Evolutionary conservation across 2,797 vertebrate genomes (phyloP).

Genomic region (Tiaroga cobitis): DNA sequence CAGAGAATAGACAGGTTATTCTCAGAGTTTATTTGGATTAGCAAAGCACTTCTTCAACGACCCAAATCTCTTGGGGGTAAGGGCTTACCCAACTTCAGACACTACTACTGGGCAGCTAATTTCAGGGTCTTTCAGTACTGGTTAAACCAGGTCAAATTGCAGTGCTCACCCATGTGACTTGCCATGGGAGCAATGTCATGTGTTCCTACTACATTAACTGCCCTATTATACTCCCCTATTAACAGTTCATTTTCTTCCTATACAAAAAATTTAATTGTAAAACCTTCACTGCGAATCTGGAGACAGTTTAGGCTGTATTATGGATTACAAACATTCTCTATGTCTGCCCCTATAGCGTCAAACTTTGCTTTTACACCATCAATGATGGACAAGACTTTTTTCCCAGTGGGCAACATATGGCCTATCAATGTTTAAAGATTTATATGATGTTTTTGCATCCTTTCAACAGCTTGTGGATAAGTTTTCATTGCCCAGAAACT

Average conservation of each 20-base stretch:
- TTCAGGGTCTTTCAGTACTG: neutral
- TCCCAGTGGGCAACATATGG: neutral
- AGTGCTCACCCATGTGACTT: neutral
- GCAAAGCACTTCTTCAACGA: neutral
- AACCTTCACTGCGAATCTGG: neutral
- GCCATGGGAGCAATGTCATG: neutral
- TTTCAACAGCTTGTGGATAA: neutral
- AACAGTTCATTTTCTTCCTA: neutral
- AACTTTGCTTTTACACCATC: neutral
- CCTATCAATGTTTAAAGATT: neutral
- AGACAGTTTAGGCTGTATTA: neutral
- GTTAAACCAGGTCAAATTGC: neutral
- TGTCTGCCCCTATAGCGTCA: neutral
- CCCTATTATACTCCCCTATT: neutral
- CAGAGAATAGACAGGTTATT: neutral
- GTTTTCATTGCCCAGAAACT: neutral
- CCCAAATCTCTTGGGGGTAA: neutral
- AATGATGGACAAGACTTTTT: neutral
- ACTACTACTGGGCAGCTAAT: neutral
- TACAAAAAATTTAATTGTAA: neutral
- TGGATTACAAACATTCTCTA: no score
- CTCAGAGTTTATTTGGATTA: neutral
- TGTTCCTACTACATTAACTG: neutral
- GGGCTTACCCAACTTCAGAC: neutral
- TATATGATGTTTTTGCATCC: constrained; percentile 10